Percentiles rank a stretch among this genome's conserved stretches.
These are phyloP conservation scores for Ceratina japonica DNA, from an alignment of 1,140 invertebrate genomes.

Conservation along the genomic window DNA sequence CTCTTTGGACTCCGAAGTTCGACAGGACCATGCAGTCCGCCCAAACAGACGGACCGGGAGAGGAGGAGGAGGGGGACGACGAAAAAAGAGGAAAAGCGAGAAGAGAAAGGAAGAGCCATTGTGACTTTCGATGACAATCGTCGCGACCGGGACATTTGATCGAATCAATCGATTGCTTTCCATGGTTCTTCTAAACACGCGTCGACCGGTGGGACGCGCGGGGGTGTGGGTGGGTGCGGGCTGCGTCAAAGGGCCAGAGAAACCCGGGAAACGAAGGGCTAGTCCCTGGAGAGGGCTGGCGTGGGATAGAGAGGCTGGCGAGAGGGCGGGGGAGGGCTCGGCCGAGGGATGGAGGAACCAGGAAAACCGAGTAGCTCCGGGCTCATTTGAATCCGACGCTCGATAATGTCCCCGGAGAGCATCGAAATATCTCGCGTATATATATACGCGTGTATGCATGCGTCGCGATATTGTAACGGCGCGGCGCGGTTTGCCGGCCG, in stretches of 20 bases:
- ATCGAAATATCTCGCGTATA: constrained; percentile 63
- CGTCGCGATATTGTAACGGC: constrained; percentile 31
- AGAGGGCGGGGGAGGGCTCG: background rate
- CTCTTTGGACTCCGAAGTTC: constrained; percentile 41
- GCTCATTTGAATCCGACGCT: constrained; percentile 73
- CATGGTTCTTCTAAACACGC: constrained; percentile 68
- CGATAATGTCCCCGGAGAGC: constrained; percentile 72
- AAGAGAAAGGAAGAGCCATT: constrained; percentile 62
- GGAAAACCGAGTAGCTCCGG: constrained; percentile 64
- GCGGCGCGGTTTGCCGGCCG: constrained; percentile 29
- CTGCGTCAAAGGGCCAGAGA: constrained; percentile 39
- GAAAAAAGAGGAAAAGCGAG: background rate
- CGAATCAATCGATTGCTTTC: constrained; percentile 74
- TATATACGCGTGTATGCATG: constrained; percentile 24
- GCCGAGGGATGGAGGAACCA: constrained; percentile 16
- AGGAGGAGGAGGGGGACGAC: no score
- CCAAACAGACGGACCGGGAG: background rate
- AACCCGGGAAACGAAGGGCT: constrained; percentile 36
- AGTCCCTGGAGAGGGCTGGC: constrained; percentile 58
- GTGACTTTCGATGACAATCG: constrained; percentile 75
- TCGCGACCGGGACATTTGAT: constrained; percentile 73
- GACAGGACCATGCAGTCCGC: constrained; percentile 7
- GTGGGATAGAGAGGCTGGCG: constrained; percentile 18
- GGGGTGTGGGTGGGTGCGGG: constrained; percentile 2
- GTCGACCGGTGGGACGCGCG: no score